Conservation (phyloP, 2,888 invertebrate species). For the Campaea margaritaria region DNA sequence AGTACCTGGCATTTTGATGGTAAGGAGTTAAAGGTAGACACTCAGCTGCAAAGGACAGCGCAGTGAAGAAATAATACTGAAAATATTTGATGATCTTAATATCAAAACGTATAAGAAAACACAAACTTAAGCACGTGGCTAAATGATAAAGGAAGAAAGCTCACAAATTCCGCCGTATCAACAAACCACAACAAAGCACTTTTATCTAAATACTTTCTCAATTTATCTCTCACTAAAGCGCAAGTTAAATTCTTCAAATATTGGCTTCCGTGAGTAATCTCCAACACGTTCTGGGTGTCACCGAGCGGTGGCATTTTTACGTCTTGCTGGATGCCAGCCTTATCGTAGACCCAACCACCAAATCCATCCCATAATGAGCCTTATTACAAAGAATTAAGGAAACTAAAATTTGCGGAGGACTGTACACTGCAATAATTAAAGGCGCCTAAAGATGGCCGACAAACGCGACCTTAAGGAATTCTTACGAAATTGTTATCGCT, state of each 20-base stretch:
- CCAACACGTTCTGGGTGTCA: constrained; percentile 34
- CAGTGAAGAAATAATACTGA: too few relatives aligned
- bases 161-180: constrained; percentile 18
- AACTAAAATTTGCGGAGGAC: constrained; percentile 4
- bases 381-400: constrained; percentile 21
- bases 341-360: constrained; percentile 30
- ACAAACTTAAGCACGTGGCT: neutral
- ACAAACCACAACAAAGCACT: constrained; percentile 36
- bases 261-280: constrained; percentile 66
- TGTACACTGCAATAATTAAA: constrained; percentile 13
- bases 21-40: too few relatives aligned
- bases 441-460: constrained; percentile 30
- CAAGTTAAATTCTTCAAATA: constrained; percentile 70
- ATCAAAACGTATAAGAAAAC: too few relatives aligned
- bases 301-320: constrained; percentile 40
- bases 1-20: too few relatives aligned
- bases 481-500: constrained; percentile 30
- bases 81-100: too few relatives aligned
- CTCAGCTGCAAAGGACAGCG: too few relatives aligned
- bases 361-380: constrained; percentile 13
- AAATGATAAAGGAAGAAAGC: constrained; percentile 1
- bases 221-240: constrained; percentile 43
- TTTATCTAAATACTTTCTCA: constrained; percentile 44
- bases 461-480: constrained; percentile 18
- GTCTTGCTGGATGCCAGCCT: constrained; percentile 33